Evolutionary conservation across 2,888 invertebrate species (phyloP), one percentile per base, ranked within the genome.

Genomic region (Seladonia tumulorum): DNA sequence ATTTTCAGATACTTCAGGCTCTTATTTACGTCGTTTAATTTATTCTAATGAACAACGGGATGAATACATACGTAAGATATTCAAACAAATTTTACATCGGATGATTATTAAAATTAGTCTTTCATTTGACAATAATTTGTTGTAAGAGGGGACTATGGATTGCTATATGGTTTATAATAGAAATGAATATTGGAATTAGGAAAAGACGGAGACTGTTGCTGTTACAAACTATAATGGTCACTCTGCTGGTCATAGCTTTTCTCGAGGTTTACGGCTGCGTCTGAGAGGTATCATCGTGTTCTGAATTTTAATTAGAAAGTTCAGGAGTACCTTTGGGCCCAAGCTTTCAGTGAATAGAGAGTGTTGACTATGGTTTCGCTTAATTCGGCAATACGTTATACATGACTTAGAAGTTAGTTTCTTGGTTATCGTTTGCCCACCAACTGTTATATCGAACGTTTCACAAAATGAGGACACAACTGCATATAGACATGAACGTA

Each of bases 251-350:
- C 85, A 77, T 81, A 79, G 81, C 83, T 88, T 89, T 83, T 60
- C 77, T 82, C 83, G 71, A 83, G 85, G 88, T 91, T 92, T 88
- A 90, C 85, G 88, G 66, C 75, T 76, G 75, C 29, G 29, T 47
- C 70, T 68, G 75, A 74, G 76, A 79, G 80, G 80, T 87, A 84
- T 84, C 85, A 75, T 76, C 81, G 83, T 79, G 83, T 87, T 87
- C 87, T 89, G 90, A 91, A 92, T 93, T 93, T 93, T 93, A 93
- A 93, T 93, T 90, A 90, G 77, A 60, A 85, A 91, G 89, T 91
- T 93, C 73, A 70, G 68, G 47, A 35, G 25, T 79, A 74, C 72
- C 82, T 66, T 83, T 63, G 73, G 75, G 60, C 71, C n/a, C 49
- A n/a, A 49, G 74, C 68, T 42, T 82, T 75, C 76, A 77, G 42